Conservation (phyloP, 1,140 invertebrate species). For the Drosophila albomicans region DNA sequence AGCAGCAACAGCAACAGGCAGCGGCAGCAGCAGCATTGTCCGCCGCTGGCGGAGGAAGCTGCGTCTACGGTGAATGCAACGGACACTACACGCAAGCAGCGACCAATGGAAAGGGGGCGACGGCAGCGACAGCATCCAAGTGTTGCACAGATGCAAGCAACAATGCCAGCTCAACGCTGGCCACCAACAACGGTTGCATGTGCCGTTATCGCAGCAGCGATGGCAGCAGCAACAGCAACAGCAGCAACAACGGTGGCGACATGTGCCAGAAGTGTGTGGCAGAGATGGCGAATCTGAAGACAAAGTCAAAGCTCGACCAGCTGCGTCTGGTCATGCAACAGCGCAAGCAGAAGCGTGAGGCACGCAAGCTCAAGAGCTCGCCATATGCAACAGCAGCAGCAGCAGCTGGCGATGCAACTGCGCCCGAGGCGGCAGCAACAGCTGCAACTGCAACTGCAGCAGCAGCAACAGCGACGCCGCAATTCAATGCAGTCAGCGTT, state of each 20-base stretch:
- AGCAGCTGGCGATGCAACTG: not conserved
- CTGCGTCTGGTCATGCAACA: constrained; percentile 95
- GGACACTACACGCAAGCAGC: constrained; percentile 51
- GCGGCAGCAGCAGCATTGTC: constrained; percentile 27
- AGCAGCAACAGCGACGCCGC: not conserved
- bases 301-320: constrained; percentile 93
- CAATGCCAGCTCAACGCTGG: not conserved
- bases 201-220: constrained; percentile 63
- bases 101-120: not conserved
- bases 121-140: constrained; percentile 10
- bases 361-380: constrained; percentile 90
- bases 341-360: constrained; percentile 91
- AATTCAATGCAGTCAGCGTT: constrained; percentile 62
- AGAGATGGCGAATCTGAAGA: constrained; percentile 91
- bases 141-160: constrained; percentile 48
- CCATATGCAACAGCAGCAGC: constrained; percentile 87
- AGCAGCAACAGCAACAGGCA: constrained; percentile 40
- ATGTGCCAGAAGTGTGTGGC: constrained; percentile 85
- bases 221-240: constrained; percentile 21
- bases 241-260: constrained; percentile 26
- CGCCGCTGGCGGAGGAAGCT: constrained; percentile 30
- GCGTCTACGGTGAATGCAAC: constrained; percentile 76
- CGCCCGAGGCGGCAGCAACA: constrained; percentile 5
- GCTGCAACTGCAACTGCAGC: not conserved
- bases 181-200: constrained; percentile 64